Evolutionary conservation across 2,888 invertebrate genomes (phyloP).

Genomic region (Clistopyga incitator): DNA sequence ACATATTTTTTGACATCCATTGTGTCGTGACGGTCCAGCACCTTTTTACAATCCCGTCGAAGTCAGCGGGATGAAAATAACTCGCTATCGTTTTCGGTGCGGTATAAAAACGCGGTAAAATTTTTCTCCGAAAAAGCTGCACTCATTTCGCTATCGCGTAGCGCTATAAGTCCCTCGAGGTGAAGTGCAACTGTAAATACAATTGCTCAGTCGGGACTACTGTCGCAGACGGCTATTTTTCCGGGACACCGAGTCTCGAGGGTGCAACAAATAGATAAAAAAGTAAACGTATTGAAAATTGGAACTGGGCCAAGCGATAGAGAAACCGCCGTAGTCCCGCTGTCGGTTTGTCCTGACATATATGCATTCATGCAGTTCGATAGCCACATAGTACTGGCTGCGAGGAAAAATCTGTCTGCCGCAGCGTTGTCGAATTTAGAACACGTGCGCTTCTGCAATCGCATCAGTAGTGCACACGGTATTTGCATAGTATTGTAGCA

Average conservation of each 20-base stretch:
- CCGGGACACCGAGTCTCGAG: constrained; percentile 13
- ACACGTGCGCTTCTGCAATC: constrained; percentile 56
- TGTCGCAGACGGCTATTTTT: constrained; percentile 66
- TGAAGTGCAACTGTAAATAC: constrained; percentile 14
- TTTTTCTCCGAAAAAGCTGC: not conserved
- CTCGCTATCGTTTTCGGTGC: no score
- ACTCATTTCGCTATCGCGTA: not conserved
- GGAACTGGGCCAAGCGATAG: constrained; percentile 81
- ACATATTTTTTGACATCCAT: no score
- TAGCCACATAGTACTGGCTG: constrained; percentile 15
- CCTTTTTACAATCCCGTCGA: no score
- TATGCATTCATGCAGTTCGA: constrained; percentile 31
- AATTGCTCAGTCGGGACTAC: not conserved
- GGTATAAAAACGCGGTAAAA: not conserved
- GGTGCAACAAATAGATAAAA: constrained; percentile 33
- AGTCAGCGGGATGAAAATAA: no score
- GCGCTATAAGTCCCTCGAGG: not conserved
- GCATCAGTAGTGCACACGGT: constrained; percentile 8
- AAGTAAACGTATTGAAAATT: constrained; percentile 72
- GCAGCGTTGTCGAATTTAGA: constrained; percentile 56
- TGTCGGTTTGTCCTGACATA: constrained; percentile 20
- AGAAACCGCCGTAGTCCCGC: constrained; percentile 72
- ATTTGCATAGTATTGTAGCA: constrained; percentile 27
- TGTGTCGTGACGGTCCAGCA: no score
- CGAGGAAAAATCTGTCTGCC: constrained; percentile 47